A percentile compares a stretch with the other conserved stretches of the same genome.
Evolutionary conservation across 2,888 invertebrate species (phyloP).

Genomic region (Pseudoips prasinana): DNA sequence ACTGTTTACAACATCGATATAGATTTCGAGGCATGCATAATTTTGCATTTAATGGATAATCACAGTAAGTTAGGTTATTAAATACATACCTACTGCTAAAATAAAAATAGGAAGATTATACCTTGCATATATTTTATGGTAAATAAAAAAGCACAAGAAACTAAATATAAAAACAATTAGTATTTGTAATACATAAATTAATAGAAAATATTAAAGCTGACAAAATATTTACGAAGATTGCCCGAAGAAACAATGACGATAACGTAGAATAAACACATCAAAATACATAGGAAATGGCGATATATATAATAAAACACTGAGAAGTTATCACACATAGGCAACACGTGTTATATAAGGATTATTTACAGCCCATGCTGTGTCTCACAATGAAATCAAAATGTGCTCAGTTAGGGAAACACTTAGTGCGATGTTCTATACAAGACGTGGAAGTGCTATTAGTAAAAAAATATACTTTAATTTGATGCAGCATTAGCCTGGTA

Average conservation of each 20-base stretch:
- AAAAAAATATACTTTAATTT: conserved; percentile 42
- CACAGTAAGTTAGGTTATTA: no score
- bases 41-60: conserved; percentile 12
- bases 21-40: conserved; percentile 23
- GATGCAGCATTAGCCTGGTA: conserved; percentile 45
- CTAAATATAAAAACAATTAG: conserved; percentile 5
- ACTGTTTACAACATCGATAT: conserved; percentile 24
- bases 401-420: conserved; percentile 67
- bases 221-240: conserved; percentile 12
- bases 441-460: conserved; percentile 63
- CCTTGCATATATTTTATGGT: no score
- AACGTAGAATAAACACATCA: conserved; percentile 27
- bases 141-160: conserved; percentile 19
- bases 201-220: conserved; percentile 18
- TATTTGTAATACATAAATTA: conserved; percentile 5
- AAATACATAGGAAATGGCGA: conserved; percentile 20
- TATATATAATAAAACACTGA: conserved; percentile 29
- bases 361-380: conserved; percentile 56
- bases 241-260: conserved; percentile 1
- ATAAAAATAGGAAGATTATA: no score
- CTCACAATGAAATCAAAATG: conserved; percentile 51
- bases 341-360: conserved; percentile 40
- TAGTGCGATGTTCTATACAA: conserved; percentile 68
- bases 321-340: conserved; percentile 38
- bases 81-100: not conserved